Evolutionary conservation across 23 tunicate species (phyloP), one percentile per base, ranked within the genome.

Genomic region (Halocynthia roretzi): DNA sequence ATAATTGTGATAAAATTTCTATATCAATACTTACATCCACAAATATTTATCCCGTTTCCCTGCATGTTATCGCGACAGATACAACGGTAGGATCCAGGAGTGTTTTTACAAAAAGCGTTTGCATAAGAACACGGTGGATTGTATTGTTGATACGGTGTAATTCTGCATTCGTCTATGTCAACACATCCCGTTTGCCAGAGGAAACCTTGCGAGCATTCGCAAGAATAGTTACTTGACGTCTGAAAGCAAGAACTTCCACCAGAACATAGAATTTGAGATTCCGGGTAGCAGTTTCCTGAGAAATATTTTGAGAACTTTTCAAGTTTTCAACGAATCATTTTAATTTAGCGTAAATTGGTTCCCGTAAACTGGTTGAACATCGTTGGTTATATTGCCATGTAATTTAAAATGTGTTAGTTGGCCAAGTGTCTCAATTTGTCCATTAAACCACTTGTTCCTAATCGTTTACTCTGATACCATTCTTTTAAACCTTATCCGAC

Each of bases 231-330:
- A 20, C 6, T 65, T 10, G 17, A 5, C 48, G 5, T 65, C 1
- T 65, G 31, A 20, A 20, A 0, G 31, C 70, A 65, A 40, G 31
- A 20, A 65, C 31, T 48, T 65, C 31, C 5, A 8, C 48, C 48
- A 20, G 70, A 15, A 65, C 70, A 65, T 65, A 9, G 22, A 20
- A 9, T 48, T 65, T 15, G 22, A 9, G 70, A 65, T 15, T 65
- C 70, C 17, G 70, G 70, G 31, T 65, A 65, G 70, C 70, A 65
- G 31, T 65, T 8, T 65, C 70, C 70, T 65, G 70, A 10, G 9
- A 65, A 65, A 31, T 31, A 31, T 31, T 31, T 31, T 31, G 4
- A 31, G 4, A 31, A 31, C 44, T 31, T n/a, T n/a, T n/a, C n/a
- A 4, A 31, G 44, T 31, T 31, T 31, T 31, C 44, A 31, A 31